phyloP scores from a whole-genome alignment of 2,888 invertebrate genomes.

The Xestia xanthographa region DNA sequence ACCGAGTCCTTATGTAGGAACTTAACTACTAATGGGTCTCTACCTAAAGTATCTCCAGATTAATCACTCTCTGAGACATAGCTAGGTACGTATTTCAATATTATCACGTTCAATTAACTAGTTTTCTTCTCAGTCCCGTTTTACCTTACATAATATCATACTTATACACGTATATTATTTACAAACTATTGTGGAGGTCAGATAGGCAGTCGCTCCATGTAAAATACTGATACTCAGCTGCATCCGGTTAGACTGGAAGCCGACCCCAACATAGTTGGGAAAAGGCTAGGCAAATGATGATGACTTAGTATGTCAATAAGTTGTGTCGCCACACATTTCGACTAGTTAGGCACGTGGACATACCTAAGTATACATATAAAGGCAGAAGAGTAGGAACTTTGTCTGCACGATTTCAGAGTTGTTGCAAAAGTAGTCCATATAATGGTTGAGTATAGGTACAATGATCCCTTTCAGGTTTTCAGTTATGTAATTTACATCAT shows the following conservation, averaged over 20 bases:
- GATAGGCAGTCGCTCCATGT: no score
- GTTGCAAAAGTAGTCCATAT: no score
- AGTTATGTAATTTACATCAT: background rate
- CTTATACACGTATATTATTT: constrained; percentile 7
- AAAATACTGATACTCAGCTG: no score
- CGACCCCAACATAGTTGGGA: no score
- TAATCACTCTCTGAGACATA: background rate
- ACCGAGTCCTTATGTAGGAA: background rate
- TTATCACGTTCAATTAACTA: background rate
- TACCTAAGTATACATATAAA: background rate
- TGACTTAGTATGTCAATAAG: constrained; percentile 9
- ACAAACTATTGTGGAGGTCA: no score
- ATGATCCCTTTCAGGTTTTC: background rate
- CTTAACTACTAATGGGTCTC: background rate
- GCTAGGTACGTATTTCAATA: constrained; percentile 21
- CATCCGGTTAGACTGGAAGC: no score
- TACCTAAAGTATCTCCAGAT: background rate
- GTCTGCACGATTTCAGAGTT: no score
- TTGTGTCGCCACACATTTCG: constrained; percentile 5
- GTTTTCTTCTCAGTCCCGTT: background rate
- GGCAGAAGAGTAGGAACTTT: background rate
- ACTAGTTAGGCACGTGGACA: background rate
- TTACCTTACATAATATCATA: background rate
- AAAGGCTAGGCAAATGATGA: no score
- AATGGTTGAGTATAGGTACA: background rate